These are phyloP conservation scores for Pediacus dermestoides DNA, from an alignment of 2,888 invertebrate genomes.

Conservation along the genomic window DNA sequence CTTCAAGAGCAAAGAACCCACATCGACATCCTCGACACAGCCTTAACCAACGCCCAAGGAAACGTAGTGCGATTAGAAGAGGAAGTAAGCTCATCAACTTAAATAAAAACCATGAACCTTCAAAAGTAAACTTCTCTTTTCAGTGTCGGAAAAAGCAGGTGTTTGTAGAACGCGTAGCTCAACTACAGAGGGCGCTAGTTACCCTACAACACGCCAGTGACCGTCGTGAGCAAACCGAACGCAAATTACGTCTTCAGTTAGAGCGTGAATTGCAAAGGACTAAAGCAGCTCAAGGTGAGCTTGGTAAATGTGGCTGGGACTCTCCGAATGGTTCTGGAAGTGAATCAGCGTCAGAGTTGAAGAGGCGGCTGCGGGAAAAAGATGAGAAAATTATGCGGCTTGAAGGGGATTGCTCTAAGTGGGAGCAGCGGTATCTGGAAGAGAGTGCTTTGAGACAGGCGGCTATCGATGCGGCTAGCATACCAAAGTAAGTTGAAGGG, in stretches of 20 bases:
- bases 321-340: conserved; percentile 48
- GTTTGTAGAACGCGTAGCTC: conserved; percentile 79
- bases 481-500: conserved; percentile 57
- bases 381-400: conserved; percentile 69
- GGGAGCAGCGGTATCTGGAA: conserved; percentile 82
- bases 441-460: conserved; percentile 77
- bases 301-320: conserved; percentile 43
- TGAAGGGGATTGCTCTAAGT: conserved; percentile 78
- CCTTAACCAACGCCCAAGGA: conserved; percentile 85
- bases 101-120: no score
- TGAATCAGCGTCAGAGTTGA: conserved; percentile 60
- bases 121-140: conserved; percentile 11
- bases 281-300: conserved; percentile 39
- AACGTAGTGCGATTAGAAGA: conserved; percentile 85
- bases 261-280: conserved; percentile 76
- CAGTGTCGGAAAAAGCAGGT: conserved; percentile 80
- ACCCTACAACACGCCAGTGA: conserved; percentile 81
- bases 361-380: conserved; percentile 62
- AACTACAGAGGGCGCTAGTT: conserved; percentile 76
- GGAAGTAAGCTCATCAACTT: conserved; percentile 64
- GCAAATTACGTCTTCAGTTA: conserved; percentile 77
- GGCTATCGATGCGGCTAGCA: conserved; percentile 76
- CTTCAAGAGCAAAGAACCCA: conserved; percentile 89
- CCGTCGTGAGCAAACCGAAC: conserved; percentile 79
- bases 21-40: conserved; percentile 88